Evolutionary conservation across 2,113 vertebrate genomes (phyloP), one percentile per base, ranked within the genome.

Genomic region (Paralichthys olivaceus): DNA sequence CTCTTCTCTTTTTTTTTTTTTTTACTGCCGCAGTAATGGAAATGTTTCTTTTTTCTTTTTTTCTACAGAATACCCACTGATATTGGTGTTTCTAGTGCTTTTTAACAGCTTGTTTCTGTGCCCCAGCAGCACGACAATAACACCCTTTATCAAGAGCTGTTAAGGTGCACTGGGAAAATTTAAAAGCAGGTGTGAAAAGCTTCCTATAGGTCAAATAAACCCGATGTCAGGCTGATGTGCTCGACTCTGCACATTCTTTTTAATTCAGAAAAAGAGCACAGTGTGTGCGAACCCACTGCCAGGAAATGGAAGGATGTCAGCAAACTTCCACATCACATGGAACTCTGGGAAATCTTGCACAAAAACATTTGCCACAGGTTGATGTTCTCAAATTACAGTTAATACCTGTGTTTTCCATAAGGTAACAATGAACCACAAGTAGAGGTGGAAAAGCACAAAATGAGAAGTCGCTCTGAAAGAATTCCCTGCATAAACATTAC

Each of bases 121-220:
- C 77, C 73, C 76, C 69, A 37, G 83, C 45, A 53, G 72, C 74
- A 15, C 73, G 79, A 80, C 45, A 66, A 75, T 69, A 79, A 79
- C 77, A 84, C 76, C 69, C 79, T 88, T 84, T 84, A 86, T 88
- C 83, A 78, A 63, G 79, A 83, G 79, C 79, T 87, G 86, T 85
- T 83, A 84, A 82, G 77, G 83, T 83, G 73, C 69, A 23, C 80
- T 78, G 85, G 83, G 78, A 87, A 88, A 84, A 83, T 80, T 54
- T 79, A 74, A 79, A 85, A 88, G 78, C 80, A 75, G 79, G 85
- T 85, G 88, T 84, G 76, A 91, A 92, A 91, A 88, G 82, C 80
- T 61, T 83, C 74, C 56, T 75, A 80, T 80, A 80, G 85, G 86
- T 91, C 85, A 84, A 43, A 91, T 69, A 81, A 88, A 87, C 23